Evolutionary conservation across 2,113 vertebrate species (phyloP).

Genomic region (Chionodraco myersi): DNA sequence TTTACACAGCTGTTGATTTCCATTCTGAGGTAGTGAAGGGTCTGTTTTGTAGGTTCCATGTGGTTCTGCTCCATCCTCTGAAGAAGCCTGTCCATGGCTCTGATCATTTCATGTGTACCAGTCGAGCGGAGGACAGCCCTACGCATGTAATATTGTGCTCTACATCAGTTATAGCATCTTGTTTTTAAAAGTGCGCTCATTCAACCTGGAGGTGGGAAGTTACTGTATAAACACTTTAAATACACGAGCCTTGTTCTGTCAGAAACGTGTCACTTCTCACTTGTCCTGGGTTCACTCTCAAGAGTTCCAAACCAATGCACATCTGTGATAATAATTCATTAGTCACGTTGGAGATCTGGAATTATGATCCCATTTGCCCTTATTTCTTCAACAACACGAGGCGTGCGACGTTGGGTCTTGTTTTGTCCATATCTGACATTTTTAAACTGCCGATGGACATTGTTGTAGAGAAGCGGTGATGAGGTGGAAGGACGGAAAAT

Average conservation of each 20-base stretch:
- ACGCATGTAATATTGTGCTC: neutral
- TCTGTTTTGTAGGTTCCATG: constrained; percentile 16
- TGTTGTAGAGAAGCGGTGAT: neutral
- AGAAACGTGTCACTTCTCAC: neutral
- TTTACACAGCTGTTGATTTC: constrained; percentile 47
- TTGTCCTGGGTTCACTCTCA: constrained; percentile 1
- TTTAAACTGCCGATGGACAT: neutral
- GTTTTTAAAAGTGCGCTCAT: neutral
- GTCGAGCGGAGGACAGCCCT: neutral
- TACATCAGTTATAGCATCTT: neutral
- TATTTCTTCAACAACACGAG: too few species aligned
- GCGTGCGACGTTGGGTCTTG: too few species aligned
- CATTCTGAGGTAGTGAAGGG: constrained; percentile 30
- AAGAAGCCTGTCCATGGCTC: neutral
- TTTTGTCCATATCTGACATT: neutral
- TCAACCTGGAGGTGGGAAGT: neutral
- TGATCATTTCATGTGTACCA: neutral
- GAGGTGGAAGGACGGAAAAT: neutral
- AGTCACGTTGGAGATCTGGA: neutral
- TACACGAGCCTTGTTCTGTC: neutral
- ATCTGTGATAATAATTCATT: neutral
- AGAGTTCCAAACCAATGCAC: neutral
- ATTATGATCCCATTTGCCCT: neutral
- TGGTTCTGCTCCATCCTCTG: neutral
- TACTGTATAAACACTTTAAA: neutral